Conservation (phyloP, 2,113 vertebrate species). For the Perccottus glenii region DNA sequence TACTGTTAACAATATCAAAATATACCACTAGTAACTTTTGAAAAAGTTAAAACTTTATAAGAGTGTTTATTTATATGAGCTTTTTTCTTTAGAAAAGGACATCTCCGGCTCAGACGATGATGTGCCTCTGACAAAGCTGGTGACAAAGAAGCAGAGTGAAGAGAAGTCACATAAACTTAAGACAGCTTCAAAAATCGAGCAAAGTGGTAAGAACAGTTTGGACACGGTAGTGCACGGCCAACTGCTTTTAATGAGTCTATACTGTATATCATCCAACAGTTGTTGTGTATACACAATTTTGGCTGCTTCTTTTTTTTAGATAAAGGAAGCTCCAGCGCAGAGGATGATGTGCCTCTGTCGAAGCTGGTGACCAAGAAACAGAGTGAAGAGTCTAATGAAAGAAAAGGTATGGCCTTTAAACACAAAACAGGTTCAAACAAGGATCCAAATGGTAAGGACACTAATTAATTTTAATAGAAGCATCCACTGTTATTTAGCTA, state of each 20-base stretch:
- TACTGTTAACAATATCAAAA: too few species aligned
- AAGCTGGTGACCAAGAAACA: constrained; percentile 32
- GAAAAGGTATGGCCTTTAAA: too few species aligned
- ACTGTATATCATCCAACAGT: too few species aligned
- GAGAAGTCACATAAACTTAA: constrained; percentile 14
- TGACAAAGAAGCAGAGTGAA: constrained; percentile 8
- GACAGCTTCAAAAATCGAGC: constrained; percentile 18
- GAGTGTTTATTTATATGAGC: not conserved
- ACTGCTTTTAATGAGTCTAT: too few species aligned
- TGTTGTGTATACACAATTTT: too few species aligned
- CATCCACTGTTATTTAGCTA: too few species aligned
- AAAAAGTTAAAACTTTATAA: too few species aligned
- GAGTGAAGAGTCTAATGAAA: constrained; percentile 16
- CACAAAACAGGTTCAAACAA: constrained; percentile 15
- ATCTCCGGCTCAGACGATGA: constrained; percentile 31
- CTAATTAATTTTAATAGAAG: not conserved
- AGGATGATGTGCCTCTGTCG: constrained; percentile 52
- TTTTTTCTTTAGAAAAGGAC: constrained; percentile 23
- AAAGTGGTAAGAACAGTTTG: constrained; percentile 22
- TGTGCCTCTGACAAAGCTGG: constrained; percentile 43
- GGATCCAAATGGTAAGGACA: constrained; percentile 31
- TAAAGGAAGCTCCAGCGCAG: not conserved
- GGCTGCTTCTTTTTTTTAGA: too few species aligned
- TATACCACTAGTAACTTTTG: too few species aligned
- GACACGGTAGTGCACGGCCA: too few species aligned